phyloP scores from a whole-genome alignment of 2,113 vertebrate species.

The Nothocercus nigrocapillus region DNA sequence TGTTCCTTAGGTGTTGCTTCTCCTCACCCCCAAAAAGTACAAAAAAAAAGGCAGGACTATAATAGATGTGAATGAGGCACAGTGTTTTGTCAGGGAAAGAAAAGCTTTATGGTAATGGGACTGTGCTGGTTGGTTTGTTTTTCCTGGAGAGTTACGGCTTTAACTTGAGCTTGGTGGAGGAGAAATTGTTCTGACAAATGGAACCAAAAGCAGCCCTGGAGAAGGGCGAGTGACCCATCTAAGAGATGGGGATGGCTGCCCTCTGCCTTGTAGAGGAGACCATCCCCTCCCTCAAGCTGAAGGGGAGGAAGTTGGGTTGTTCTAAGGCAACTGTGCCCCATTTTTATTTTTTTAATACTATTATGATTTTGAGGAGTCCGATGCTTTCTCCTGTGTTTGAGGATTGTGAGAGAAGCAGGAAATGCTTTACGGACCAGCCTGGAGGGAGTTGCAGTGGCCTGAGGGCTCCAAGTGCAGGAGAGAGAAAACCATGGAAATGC shows the following conservation, averaged over 20 bases:
- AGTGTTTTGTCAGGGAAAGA: neutral
- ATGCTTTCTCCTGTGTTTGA: neutral
- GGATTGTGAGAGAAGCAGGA: neutral
- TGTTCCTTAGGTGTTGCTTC: neutral
- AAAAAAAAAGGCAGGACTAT: neutral
- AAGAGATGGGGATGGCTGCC: fast-evolving
- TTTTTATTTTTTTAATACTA: too few species aligned
- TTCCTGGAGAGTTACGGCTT: neutral
- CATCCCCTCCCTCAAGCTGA: neutral
- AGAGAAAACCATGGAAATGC: neutral
- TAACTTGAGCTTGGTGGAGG: neutral
- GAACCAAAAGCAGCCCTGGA: neutral
- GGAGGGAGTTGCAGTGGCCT: neutral
- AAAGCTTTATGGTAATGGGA: neutral
- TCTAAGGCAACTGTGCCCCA: neutral
- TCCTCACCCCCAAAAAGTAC: neutral
- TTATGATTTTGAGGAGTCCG: too few species aligned
- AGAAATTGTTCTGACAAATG: neutral
- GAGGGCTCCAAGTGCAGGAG: neutral
- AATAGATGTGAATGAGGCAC: neutral
- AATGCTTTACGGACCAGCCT: fast-evolving
- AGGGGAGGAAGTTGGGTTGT: neutral
- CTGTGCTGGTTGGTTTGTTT: neutral
- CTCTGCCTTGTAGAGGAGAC: neutral
- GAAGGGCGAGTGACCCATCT: too few species aligned